Evolutionary conservation across 2,888 invertebrate species (phyloP).

Genomic region (Gymnocheta viridis): DNA sequence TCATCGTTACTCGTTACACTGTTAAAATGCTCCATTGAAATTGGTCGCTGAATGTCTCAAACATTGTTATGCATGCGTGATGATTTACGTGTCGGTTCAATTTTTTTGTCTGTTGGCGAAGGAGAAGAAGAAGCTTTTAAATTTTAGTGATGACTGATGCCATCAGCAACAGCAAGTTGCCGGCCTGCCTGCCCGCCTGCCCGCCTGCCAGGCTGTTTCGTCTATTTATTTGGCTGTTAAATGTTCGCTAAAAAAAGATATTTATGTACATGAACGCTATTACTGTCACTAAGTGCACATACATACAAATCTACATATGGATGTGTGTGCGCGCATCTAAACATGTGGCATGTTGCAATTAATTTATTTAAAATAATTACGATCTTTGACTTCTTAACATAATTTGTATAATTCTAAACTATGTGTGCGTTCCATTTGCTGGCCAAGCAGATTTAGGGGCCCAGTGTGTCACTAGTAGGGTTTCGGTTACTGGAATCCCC

Average conservation of each 20-base stretch:
- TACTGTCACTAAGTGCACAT: no score
- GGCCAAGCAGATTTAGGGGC: background rate
- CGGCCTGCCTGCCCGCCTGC: no score
- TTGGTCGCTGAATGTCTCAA: background rate
- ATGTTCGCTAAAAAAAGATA: no score
- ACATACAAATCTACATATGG: no score
- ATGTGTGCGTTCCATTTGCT: background rate
- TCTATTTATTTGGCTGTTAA: no score
- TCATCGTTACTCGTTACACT: background rate
- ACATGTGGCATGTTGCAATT: no score
- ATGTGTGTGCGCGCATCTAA: no score
- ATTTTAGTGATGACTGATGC: slow-evolving; percentile 2
- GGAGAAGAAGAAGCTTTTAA: background rate
- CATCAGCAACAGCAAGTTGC: no score
- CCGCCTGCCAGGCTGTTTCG: no score
- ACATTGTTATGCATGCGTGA: background rate
- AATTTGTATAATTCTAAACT: background rate
- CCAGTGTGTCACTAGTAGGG: background rate
- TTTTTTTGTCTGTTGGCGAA: slow-evolving; percentile 22
- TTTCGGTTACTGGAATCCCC: no score
- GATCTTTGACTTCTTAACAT: background rate
- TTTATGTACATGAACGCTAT: no score
- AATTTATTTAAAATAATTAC: slow-evolving; percentile 25
- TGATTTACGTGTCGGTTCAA: slow-evolving; percentile 33
- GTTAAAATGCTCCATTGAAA: background rate